Evolutionary conservation across 1,140 invertebrate genomes (phyloP).

Genomic region (Nylanderia fulva): DNA sequence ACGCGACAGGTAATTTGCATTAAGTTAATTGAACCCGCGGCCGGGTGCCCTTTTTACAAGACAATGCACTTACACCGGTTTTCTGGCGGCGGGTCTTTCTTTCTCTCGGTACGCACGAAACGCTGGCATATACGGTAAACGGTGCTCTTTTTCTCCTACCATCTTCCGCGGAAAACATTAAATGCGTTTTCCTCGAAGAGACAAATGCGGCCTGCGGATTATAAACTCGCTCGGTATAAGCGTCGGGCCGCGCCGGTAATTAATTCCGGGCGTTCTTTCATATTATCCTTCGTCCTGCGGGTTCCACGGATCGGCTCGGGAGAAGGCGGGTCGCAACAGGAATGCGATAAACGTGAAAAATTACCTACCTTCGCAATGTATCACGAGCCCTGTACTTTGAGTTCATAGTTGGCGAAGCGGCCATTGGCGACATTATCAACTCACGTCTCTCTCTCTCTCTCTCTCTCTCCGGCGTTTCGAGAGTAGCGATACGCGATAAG

Average conservation of each 20-base stretch:
- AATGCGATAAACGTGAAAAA: constrained; percentile 74
- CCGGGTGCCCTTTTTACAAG: constrained; percentile 70
- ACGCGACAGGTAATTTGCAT: constrained; percentile 74
- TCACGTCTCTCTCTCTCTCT: constrained; percentile 12
- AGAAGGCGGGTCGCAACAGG: constrained; percentile 55
- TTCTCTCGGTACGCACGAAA: constrained; percentile 4
- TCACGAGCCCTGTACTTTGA: neutral
- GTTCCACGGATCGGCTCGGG: constrained; percentile 47
- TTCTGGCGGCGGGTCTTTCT: constrained; percentile 63
- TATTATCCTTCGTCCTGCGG: constrained; percentile 70
- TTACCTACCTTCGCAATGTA: constrained; percentile 46
- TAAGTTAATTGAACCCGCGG: constrained; percentile 73
- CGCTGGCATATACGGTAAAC: constrained; percentile 33
- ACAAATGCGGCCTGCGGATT: constrained; percentile 76
- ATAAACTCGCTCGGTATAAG: constrained; percentile 72
- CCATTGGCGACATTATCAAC: constrained; percentile 50
- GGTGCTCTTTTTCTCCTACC: neutral
- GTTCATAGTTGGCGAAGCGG: constrained; percentile 20
- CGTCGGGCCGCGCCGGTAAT: constrained; percentile 68
- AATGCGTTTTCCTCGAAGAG: constrained; percentile 71
- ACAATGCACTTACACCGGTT: constrained; percentile 74
- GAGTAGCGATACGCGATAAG: constrained; percentile 7
- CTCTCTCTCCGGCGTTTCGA: constrained; percentile 37
- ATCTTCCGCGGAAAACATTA: constrained; percentile 60
- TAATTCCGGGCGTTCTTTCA: constrained; percentile 74